These are phyloP conservation scores for Brevipalpus yothersi DNA, from an alignment of 1,140 invertebrate genomes.

Conservation along the genomic window DNA sequence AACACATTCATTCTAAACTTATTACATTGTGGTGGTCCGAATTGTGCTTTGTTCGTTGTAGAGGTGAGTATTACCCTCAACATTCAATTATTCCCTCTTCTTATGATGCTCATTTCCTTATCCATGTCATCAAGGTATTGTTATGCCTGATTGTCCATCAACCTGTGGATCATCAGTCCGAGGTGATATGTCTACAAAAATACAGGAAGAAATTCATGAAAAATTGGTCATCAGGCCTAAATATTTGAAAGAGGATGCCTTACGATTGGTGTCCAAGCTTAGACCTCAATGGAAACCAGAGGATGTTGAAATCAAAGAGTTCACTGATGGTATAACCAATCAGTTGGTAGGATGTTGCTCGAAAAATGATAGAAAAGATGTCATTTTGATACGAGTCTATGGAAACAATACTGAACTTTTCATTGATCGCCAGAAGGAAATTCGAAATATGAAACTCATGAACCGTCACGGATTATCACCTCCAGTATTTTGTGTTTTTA, in stretches of 20 bases:
- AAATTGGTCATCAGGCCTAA: not conserved
- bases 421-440: conserved; percentile 64
- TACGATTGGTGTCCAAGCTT: not conserved
- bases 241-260: not conserved
- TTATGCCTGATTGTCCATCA: too few relatives aligned
- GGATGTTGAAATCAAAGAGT: conserved; percentile 19
- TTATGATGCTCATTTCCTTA: too few relatives aligned
- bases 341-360: conserved; percentile 54
- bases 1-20: too few relatives aligned
- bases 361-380: conserved; percentile 23
- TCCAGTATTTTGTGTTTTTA: conserved; percentile 63
- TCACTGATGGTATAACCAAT: conserved; percentile 88
- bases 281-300: not conserved
- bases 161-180: too few relatives aligned
- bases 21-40: too few relatives aligned
- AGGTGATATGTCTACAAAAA: too few relatives aligned
- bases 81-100: too few relatives aligned
- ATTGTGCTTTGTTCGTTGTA: too few relatives aligned
- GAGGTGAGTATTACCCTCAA: too few relatives aligned
- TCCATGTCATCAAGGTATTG: too few relatives aligned
- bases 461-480: conserved; percentile 50
- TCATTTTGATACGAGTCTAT: conserved; percentile 69
- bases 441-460: conserved; percentile 39
- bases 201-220: too few relatives aligned
- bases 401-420: conserved; percentile 76